These are phyloP conservation scores for Pogonus chalceus DNA, from an alignment of 1,140 invertebrate genomes.

Conservation along the genomic window DNA sequence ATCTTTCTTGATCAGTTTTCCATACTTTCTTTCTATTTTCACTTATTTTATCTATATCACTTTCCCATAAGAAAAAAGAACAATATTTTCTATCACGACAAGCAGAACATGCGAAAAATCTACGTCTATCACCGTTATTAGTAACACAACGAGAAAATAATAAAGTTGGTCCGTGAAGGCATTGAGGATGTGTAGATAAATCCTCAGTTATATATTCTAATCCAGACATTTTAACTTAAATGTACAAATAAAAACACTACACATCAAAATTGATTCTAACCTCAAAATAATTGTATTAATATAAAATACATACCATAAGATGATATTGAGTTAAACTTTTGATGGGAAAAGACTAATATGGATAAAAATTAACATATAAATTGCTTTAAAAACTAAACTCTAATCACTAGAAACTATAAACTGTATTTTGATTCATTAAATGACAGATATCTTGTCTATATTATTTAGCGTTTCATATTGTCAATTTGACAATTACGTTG, in stretches of 20 bases:
- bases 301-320: too few relatives aligned
- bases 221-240: constrained; percentile 10
- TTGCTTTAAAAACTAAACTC: too few relatives aligned
- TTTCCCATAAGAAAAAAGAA: constrained; percentile 50
- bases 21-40: constrained; percentile 40
- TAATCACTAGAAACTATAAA: too few relatives aligned
- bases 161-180: constrained; percentile 57
- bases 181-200: constrained; percentile 40
- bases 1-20: constrained; percentile 39
- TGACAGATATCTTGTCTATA: too few relatives aligned
- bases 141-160: constrained; percentile 45
- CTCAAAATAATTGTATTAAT: too few relatives aligned
- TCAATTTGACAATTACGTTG: too few relatives aligned
- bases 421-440: too few relatives aligned
- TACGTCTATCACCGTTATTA: constrained; percentile 24
- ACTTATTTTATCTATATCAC: constrained; percentile 36
- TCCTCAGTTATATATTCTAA: constrained; percentile 22
- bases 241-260: background rate
- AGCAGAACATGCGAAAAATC: constrained; percentile 69
- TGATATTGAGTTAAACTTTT: too few relatives aligned
- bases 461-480: too few relatives aligned
- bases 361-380: too few relatives aligned
- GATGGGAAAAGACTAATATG: too few relatives aligned
- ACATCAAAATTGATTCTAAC: too few relatives aligned
- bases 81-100: constrained; percentile 67